Evolutionary conservation across 2,797 vertebrate genomes (phyloP).

Genomic region (Microctenopoma steveboyesi): DNA sequence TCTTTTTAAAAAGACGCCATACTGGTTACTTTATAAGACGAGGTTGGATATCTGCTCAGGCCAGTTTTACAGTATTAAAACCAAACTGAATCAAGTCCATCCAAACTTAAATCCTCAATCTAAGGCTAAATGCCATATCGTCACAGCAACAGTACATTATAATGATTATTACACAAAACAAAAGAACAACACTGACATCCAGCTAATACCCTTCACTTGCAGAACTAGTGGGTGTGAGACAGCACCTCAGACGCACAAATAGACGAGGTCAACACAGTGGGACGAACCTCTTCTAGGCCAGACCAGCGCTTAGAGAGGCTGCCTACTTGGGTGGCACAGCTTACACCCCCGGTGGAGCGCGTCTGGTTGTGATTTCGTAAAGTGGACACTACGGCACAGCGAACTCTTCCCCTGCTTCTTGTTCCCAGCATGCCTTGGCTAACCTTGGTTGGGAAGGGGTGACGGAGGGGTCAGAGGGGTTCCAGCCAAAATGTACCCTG

Average conservation of each 20-base stretch:
- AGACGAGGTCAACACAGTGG: slow-evolving; percentile 61
- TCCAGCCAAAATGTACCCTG: slow-evolving; percentile 74
- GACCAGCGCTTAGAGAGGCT: slow-evolving; percentile 37
- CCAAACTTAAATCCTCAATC: not conserved
- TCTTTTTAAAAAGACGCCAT: slow-evolving; percentile 7
- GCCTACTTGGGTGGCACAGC: slow-evolving; percentile 78
- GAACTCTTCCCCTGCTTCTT: slow-evolving; percentile 64
- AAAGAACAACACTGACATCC: not conserved
- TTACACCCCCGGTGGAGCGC: slow-evolving; percentile 44
- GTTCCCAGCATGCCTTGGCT: slow-evolving; percentile 74
- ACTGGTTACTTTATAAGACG: not conserved
- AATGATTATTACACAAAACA: slow-evolving; percentile 20
- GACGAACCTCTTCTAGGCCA: slow-evolving; percentile 44
- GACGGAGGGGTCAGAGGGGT: slow-evolving; percentile 78
- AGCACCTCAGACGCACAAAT: slow-evolving; percentile 46
- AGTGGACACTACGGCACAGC: slow-evolving; percentile 62
- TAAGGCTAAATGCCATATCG: not conserved
- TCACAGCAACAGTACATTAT: slow-evolving; percentile 1
- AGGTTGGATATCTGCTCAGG: not conserved
- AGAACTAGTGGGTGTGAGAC: slow-evolving; percentile 21
- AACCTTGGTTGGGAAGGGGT: slow-evolving; percentile 69
- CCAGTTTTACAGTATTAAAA: not conserved
- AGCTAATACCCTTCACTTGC: slow-evolving; percentile 10
- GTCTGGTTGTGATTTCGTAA: slow-evolving; percentile 84
- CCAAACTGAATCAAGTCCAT: not conserved